Evolutionary conservation across 1,140 invertebrate species (phyloP).

Genomic region (Heterodera carotae): DNA sequence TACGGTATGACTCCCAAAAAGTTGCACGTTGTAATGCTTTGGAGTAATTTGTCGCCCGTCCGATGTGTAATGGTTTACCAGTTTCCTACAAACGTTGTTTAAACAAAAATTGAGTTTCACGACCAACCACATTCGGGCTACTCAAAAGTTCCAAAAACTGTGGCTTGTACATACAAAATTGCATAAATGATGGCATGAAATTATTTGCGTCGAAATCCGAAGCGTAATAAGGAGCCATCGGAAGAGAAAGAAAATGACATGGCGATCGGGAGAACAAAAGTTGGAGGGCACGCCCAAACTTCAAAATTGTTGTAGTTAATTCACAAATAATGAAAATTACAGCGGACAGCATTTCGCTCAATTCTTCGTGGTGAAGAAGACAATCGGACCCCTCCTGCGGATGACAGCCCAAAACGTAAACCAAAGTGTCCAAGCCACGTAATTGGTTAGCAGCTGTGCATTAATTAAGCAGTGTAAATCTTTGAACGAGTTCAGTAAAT

Average conservation of each 20-base stretch:
- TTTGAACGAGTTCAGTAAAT: too few species aligned
- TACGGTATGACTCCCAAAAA: constrained; percentile 62
- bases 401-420: constrained; percentile 57
- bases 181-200: constrained; percentile 58
- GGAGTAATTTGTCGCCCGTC: constrained; percentile 2
- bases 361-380: constrained; percentile 55
- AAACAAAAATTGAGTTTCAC: constrained; percentile 3
- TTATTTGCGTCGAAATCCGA: constrained; percentile 62
- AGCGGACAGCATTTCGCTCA: constrained; percentile 54
- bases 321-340: constrained; percentile 41
- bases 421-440: constrained; percentile 59
- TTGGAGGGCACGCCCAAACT: constrained; percentile 60
- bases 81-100: constrained; percentile 39
- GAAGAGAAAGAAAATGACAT: constrained; percentile 61
- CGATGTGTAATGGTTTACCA: constrained; percentile 40
- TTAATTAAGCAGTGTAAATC: neutral
- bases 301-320: constrained; percentile 32
- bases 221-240: constrained; percentile 49
- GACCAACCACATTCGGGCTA: constrained; percentile 54
- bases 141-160: constrained; percentile 53
- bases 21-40: constrained; percentile 17
- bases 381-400: constrained; percentile 28
- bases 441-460: constrained; percentile 54
- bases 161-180: constrained; percentile 62
- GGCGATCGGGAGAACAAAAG: constrained; percentile 55